Conservation (phyloP, 2,113 vertebrate species). For the Micronycteris hirsuta region DNA sequence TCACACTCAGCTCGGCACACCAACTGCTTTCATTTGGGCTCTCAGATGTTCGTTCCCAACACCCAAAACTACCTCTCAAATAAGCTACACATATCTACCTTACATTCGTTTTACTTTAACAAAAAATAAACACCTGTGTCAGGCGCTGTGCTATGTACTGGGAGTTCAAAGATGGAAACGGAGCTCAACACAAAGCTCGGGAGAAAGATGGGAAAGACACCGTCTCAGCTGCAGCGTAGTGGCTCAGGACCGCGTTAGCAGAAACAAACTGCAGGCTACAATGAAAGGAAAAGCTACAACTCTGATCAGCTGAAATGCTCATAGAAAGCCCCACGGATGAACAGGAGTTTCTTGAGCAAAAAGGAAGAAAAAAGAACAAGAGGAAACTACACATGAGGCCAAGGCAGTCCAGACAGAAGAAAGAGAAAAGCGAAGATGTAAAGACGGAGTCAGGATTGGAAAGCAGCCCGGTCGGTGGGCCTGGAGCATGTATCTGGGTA, state of each 20-base stretch:
- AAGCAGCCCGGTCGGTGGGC: neutral
- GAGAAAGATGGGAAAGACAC: neutral
- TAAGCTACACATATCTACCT: neutral
- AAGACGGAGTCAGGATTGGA: neutral
- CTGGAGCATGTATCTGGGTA: neutral
- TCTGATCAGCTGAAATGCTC: neutral
- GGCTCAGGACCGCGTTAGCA: neutral
- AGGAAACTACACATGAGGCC: neutral
- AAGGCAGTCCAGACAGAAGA: neutral
- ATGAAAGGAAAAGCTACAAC: neutral
- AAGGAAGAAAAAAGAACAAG: neutral
- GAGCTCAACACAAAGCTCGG: neutral
- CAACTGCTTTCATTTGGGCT: neutral
- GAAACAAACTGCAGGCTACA: neutral
- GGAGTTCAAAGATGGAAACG: neutral
- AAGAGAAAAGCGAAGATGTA: neutral
- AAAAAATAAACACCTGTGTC: neutral
- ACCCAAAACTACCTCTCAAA: neutral
- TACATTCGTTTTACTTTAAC: neutral
- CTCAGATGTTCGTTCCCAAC: neutral
- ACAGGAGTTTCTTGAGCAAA: neutral
- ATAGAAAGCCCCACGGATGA: neutral
- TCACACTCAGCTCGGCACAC: neutral
- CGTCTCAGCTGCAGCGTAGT: neutral
- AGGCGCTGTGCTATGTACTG: neutral